phyloP scores from a whole-genome alignment of 2,113 vertebrate species.

The Poeciliopsis prolifica region DNA sequence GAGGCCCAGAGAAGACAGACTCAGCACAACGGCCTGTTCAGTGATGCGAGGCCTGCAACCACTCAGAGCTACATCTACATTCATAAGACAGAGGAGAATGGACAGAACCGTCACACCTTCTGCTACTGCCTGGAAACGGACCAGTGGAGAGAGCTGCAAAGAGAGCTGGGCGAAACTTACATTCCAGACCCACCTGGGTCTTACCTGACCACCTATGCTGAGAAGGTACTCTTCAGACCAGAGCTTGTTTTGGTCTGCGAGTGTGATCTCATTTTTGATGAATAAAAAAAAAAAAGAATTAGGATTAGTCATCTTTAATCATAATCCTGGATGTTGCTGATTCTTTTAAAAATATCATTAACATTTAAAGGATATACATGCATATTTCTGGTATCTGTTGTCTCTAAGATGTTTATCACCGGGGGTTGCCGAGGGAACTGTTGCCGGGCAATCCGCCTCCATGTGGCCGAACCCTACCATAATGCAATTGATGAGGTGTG shows the following conservation, averaged over 20 bases:
- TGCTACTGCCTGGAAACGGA: slow-evolving; percentile 92
- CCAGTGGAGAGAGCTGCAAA: slow-evolving; percentile 88
- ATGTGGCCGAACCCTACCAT: slow-evolving; percentile 89
- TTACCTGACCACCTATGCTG: slow-evolving; percentile 88
- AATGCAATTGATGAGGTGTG: slow-evolving; percentile 92
- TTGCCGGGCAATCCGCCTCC: slow-evolving; percentile 87
- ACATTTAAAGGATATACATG: not conserved
- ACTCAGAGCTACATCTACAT: slow-evolving; percentile 95
- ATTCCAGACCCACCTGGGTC: slow-evolving; percentile 90
- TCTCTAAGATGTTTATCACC: slow-evolving; percentile 86
- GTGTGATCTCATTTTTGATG: no score
- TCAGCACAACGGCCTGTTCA: slow-evolving; percentile 84
- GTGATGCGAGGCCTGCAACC: slow-evolving; percentile 90
- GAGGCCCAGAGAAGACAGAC: slow-evolving; percentile 83
- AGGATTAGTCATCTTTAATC: not conserved
- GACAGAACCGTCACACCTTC: slow-evolving; percentile 86
- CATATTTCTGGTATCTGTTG: not conserved
- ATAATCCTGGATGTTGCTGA: not conserved
- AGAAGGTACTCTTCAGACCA: slow-evolving; percentile 77
- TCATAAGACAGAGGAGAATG: slow-evolving; percentile 93
- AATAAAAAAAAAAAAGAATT: no score
- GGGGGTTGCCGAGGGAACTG: slow-evolving; percentile 93
- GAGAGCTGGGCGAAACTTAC: slow-evolving; percentile 51
- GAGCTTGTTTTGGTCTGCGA: not conserved
- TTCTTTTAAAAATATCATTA: not conserved